Conservation (phyloP, 1,140 invertebrate species). For the Thereuonema tuberculata region DNA sequence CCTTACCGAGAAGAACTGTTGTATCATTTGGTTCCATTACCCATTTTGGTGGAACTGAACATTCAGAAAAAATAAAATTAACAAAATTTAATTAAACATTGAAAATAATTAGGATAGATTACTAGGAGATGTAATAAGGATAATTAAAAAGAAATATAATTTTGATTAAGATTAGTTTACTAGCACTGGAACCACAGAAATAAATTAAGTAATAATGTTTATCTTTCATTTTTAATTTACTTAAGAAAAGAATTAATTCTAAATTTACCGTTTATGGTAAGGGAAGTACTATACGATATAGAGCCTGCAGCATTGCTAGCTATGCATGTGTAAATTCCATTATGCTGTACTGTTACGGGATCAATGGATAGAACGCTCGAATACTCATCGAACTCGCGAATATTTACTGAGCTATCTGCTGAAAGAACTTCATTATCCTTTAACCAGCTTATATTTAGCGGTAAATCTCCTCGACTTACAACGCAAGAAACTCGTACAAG, state of each 20-base stretch:
- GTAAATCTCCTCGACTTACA: slow-evolving; percentile 7
- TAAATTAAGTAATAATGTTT: too few relatives aligned
- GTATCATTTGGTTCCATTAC: slow-evolving; percentile 31
- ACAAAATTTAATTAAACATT: too few relatives aligned
- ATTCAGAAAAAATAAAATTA: too few relatives aligned
- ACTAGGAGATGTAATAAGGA: too few relatives aligned
- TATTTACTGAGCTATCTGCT: slow-evolving; percentile 37
- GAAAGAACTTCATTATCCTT: slow-evolving; percentile 50
- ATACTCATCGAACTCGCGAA: slow-evolving; percentile 33
- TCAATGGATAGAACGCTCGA: slow-evolving; percentile 40
- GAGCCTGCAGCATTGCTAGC: slow-evolving; percentile 46
- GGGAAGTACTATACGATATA: slow-evolving; percentile 42
- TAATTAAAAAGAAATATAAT: too few relatives aligned
- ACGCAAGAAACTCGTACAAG: slow-evolving; percentile 1
- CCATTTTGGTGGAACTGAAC: slow-evolving; percentile 35
- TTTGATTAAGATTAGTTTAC: too few relatives aligned
- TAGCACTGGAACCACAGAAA: too few relatives aligned
- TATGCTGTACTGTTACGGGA: slow-evolving; percentile 45
- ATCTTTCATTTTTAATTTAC: too few relatives aligned
- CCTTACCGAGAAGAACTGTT: slow-evolving; percentile 29
- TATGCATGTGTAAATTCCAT: slow-evolving; percentile 59
- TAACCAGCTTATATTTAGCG: slow-evolving; percentile 12
- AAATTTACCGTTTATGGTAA: slow-evolving; percentile 42
- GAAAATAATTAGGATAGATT: too few relatives aligned
- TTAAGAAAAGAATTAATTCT: too few relatives aligned